Evolutionary conservation across 2,113 vertebrate genomes (phyloP).

Genomic region (Heptranchias perlo): DNA sequence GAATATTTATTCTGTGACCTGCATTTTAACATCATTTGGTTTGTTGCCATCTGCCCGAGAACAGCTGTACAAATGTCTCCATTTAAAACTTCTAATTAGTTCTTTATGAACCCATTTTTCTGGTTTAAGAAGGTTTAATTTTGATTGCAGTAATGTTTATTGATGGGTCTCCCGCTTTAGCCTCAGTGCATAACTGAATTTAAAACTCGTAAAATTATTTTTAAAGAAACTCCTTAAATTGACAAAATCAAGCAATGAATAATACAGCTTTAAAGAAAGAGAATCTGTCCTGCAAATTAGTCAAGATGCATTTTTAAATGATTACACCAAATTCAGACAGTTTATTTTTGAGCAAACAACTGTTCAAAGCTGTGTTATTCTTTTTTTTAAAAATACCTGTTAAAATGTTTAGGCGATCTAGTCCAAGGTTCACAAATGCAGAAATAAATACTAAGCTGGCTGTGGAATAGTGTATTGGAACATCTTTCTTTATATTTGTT

Average conservation of each 20-base stretch:
- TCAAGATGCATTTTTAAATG: neutral
- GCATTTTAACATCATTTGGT: conserved; percentile 31
- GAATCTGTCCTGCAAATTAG: neutral
- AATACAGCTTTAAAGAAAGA: neutral
- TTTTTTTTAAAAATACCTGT: neutral
- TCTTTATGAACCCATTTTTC: neutral
- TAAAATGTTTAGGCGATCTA: neutral
- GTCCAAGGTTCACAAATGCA: neutral
- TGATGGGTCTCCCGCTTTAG: neutral
- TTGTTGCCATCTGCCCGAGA: conserved; percentile 23
- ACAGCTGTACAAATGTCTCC: neutral
- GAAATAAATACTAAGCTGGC: neutral
- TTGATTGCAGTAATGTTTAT: neutral
- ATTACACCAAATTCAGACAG: neutral
- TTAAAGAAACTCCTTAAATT: neutral
- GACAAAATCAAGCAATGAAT: neutral
- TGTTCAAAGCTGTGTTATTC: neutral
- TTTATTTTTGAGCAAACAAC: neutral
- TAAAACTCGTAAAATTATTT: neutral
- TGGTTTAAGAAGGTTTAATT: neutral
- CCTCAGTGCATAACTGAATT: neutral
- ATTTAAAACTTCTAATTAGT: conserved; percentile 21
- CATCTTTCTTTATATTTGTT: neutral
- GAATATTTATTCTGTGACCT: neutral
- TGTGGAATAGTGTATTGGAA: neutral